Base-by-base conservation (phyloP, 1,140 invertebrate species). In the Forficula auricularia region DNA sequence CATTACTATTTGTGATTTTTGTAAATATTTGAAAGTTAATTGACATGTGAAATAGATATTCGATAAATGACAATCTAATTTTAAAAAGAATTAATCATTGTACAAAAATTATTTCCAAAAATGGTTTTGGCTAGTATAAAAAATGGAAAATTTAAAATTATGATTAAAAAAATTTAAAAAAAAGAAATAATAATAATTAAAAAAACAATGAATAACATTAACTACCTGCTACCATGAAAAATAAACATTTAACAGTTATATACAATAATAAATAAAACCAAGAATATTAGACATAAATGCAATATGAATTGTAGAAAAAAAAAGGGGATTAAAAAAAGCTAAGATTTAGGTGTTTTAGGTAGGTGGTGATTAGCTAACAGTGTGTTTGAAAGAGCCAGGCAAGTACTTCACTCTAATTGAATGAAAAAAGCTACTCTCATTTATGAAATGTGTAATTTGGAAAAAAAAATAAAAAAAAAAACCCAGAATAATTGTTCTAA, bases 321-420 rank as follows among this genome's bases (percentile, higher is more conserved):
- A 36, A 19, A 34, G 42, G 9, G 37, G 46, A 48, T 48, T 44
- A 42, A 43, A 40, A 48, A 39, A 44, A 30, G 20, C 32, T 33
- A 33, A 13, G 19, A 35, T 50, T 43, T 34, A 48, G 51, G 50
- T 52, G 38, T 49, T 46, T 50, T 44, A 58, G 49, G 58, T 27
- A 10, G 16, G 8, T 37, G 42, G 32, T 22, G 34, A 43, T 16
- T 18, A 15, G 14, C 30, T 16, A 43, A n/a, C 22, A 27, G 22
- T 27, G 22, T 27, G 22, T 27, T 27, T 27, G 22, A 27, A 27
- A 27, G 22, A 27, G 22, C 22, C 22, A 27, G 22, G 22, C 22
- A 27, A 27, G 22, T 27, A 27, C 22, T 27, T 27, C 22, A 27
- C 10, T 27, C 22, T 6, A 27, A 4, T 27, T 6, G 22, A n/a